Evolutionary conservation across 1,140 invertebrate genomes (phyloP), one percentile per base, ranked within the genome.

Genomic region (Danaus plexippus): DNA sequence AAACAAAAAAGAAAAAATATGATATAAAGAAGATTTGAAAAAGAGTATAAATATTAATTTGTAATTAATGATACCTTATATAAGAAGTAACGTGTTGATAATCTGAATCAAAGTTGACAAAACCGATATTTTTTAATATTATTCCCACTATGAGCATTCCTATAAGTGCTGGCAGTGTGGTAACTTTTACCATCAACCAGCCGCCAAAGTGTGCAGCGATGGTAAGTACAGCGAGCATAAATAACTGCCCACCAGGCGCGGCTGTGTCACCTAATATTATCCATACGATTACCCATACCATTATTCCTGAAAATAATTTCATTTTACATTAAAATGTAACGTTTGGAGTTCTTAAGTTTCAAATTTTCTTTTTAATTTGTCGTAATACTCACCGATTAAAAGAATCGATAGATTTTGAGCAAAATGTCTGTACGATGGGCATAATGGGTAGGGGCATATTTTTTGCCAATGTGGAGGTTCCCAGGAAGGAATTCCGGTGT

Each of bases 101-200:
- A 22, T 87, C 81, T 1, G 89, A 88, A 56, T 92, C 90, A 69
- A 95, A 91, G 69, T 91, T 80, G 13, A 95, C 90, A 67, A 93
- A 89, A n/a, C 92, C 92, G 10, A 94, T 80, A 77, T 96, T 96
- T 75, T 93, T 91, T 70, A 95, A 89, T 10, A 95, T 63, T 41
- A 96, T 91, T 54, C 95, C 95, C 15, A 93, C 92, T 57, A 95
- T 70, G 9, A 97, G 89, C 94, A 96, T 96, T 11, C 95, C 95
- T 66, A 96, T 92, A 0, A 98, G 88, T 0, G 95, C 91, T 8
- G 96, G 96, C 58, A 98, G 83, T 2, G 92, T 93, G n/a, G 94
- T 90, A 32, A 95, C 81, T 18, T 91, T 91, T 58, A 92, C 83
- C 65, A 94, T 80, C 6, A 95, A 66, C 90, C 93, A 94, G 46